phyloP scores from a whole-genome alignment of 1,140 invertebrate species.

The Melitaea cinxia region DNA sequence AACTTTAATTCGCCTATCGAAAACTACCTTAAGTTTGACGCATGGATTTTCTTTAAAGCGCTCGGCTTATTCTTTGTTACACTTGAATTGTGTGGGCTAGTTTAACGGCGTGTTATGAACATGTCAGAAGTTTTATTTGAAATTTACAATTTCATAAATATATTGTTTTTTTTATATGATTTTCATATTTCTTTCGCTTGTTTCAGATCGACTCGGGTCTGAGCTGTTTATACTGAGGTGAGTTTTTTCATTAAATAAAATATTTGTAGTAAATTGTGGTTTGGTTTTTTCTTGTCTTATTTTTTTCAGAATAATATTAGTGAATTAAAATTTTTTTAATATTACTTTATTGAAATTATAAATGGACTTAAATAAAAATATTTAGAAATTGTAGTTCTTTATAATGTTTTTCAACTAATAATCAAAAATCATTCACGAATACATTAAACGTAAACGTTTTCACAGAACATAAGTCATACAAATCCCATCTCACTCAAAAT shows the following conservation, averaged over 20 bases:
- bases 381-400: no score
- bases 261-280: no score
- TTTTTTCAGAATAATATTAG: no score
- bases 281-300: no score
- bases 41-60: slow-evolving; percentile 30
- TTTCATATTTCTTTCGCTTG: not conserved
- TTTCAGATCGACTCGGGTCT: slow-evolving; percentile 7
- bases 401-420: no score
- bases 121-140: not conserved
- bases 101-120: not conserved
- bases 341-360: no score
- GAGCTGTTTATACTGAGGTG: slow-evolving; percentile 10
- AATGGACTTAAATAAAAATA: no score
- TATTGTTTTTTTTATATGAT: not conserved
- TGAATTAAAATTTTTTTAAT: no score
- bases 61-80: slow-evolving; percentile 7
- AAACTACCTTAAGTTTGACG: slow-evolving; percentile 31
- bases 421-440: no score
- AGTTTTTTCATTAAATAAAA: not conserved
- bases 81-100: not conserved
- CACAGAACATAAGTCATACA: not conserved
- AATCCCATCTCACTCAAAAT: no score
- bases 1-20: slow-evolving; percentile 54
- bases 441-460: no score
- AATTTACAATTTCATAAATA: not conserved